These are phyloP conservation scores for Phoenicopterus ruber DNA, from an alignment of 2,113 vertebrate species.

Conservation along the genomic window DNA sequence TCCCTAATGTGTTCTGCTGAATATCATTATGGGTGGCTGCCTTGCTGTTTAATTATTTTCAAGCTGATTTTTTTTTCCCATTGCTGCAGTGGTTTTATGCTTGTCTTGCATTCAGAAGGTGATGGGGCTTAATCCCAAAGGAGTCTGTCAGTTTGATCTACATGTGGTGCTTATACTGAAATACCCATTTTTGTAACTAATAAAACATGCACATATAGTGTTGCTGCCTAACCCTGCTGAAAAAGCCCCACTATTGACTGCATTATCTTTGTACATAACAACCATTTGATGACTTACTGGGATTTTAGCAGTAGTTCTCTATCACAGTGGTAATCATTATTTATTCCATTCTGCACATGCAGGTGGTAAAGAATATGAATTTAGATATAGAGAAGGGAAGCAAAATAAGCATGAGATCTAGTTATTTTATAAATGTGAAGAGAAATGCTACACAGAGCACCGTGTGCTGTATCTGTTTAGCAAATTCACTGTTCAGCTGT, in stretches of 20 bases:
- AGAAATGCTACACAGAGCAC: constrained; percentile 2
- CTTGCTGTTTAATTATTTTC: constrained; percentile 86
- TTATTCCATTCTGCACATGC: constrained; percentile 63
- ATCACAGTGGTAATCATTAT: constrained; percentile 69
- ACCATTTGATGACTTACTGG: constrained; percentile 68
- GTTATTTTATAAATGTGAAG: constrained; percentile 49
- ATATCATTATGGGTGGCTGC: constrained; percentile 87
- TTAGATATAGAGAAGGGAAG: constrained; percentile 33
- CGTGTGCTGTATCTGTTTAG: background rate
- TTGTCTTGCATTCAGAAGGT: constrained; percentile 81
- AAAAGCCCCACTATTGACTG: constrained; percentile 64
- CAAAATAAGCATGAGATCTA: constrained; percentile 46
- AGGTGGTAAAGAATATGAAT: constrained; percentile 71
- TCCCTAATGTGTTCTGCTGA: constrained; percentile 82
- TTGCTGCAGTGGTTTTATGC: constrained; percentile 79
- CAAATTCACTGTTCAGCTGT: constrained; percentile 3
- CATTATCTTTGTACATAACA: constrained; percentile 63
- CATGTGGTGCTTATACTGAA: constrained; percentile 68
- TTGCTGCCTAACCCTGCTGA: constrained; percentile 68
- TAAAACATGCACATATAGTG: constrained; percentile 69
- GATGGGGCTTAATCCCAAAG: constrained; percentile 71
- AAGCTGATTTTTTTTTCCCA: constrained; percentile 73
- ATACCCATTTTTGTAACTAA: constrained; percentile 70
- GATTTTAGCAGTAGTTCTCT: constrained; percentile 62
- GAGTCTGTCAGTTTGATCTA: constrained; percentile 71